Evolutionary conservation across 2,888 invertebrate species (phyloP).

Genomic region (Orthonychiurus folsomi): DNA sequence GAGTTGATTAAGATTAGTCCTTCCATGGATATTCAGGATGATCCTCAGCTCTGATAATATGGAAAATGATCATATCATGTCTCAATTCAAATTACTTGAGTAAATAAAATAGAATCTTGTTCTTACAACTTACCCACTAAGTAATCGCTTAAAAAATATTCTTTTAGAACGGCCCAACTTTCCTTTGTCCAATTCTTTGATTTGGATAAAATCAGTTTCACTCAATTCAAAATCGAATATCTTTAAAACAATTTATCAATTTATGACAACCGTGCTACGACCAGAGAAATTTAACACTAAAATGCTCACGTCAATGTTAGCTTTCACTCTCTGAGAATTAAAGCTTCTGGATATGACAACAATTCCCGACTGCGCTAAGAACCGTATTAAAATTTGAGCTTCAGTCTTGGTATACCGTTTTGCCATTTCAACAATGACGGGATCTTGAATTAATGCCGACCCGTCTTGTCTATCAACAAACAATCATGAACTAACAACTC

Average conservation of each 20-base stretch:
- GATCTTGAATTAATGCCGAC: slow-evolving; percentile 40
- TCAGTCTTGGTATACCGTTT: slow-evolving; percentile 56
- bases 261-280: neutral
- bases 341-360: slow-evolving; percentile 77
- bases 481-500: slow-evolving; percentile 52
- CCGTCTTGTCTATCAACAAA: slow-evolving; percentile 55
- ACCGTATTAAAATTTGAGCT: slow-evolving; percentile 66
- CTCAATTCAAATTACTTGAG: neutral
- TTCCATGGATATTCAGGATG: slow-evolving; percentile 5
- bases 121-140: neutral
- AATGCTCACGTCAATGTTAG: slow-evolving; percentile 58
- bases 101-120: neutral
- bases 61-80: neutral
- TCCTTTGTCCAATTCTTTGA: neutral
- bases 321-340: slow-evolving; percentile 58
- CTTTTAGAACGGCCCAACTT: neutral
- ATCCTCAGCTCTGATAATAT: slow-evolving; percentile 2
- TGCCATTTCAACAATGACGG: slow-evolving; percentile 43
- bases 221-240: neutral
- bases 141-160: neutral
- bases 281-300: neutral
- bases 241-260: neutral
- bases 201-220: neutral
- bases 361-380: slow-evolving; percentile 61
- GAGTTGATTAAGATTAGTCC: neutral